These are phyloP conservation scores for Clepsis dumicolana DNA, from an alignment of 2,888 invertebrate species.

Conservation along the genomic window DNA sequence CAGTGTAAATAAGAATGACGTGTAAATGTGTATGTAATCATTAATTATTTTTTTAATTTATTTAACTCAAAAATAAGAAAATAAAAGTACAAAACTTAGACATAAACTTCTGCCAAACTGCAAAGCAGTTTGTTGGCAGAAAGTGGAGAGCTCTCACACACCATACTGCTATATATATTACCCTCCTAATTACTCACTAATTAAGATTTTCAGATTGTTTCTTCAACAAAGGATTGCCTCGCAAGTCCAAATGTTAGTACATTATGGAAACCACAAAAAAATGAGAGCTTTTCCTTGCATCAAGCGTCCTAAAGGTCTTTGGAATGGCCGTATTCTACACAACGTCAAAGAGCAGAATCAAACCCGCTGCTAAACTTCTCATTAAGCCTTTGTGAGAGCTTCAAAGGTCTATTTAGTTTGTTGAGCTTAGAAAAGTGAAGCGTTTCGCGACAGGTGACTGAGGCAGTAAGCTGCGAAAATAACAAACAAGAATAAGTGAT, in stretches of 20 bases:
- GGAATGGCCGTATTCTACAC: constrained; percentile 6
- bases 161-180: too few species aligned
- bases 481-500: constrained; percentile 1
- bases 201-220: not conserved
- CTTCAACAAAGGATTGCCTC: not conserved
- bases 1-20: too few species aligned
- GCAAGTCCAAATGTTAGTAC: not conserved
- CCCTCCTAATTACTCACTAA: too few species aligned
- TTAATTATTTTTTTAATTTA: too few species aligned
- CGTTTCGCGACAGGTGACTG: not conserved
- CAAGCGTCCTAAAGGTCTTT: constrained; percentile 8
- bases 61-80: too few species aligned
- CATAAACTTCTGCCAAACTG: too few species aligned
- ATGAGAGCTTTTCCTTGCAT: not conserved
- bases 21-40: too few species aligned
- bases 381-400: constrained; percentile 39
- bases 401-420: constrained; percentile 42
- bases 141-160: too few species aligned
- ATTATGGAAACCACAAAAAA: not conserved
- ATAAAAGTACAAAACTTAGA: too few species aligned
- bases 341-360: constrained; percentile 1
- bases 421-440: constrained; percentile 6
- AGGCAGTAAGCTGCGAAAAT: constrained; percentile 3
- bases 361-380: constrained; percentile 21
- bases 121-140: too few species aligned